phyloP scores from a whole-genome alignment of 2,113 vertebrate species.

The Panurus biarmicus region DNA sequence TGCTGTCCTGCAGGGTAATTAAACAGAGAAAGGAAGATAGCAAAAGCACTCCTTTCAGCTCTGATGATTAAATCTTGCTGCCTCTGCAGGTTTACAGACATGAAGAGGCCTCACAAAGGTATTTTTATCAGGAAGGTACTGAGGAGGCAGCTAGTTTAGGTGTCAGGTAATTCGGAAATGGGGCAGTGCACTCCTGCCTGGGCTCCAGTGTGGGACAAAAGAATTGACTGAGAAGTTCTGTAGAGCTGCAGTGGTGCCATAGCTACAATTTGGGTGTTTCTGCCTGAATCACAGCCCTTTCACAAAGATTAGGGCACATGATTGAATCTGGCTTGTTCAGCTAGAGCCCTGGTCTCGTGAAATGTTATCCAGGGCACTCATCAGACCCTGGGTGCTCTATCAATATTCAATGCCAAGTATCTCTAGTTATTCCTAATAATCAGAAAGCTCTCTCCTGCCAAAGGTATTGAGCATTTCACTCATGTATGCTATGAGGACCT shows the following conservation, averaged over 20 bases:
- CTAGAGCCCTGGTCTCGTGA: neutral
- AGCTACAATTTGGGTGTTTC: neutral
- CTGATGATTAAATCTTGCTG: neutral
- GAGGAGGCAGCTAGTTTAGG: neutral
- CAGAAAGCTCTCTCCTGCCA: neutral
- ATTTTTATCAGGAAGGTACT: neutral
- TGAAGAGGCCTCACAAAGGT: neutral
- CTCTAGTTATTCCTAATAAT: neutral
- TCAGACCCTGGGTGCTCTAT: neutral
- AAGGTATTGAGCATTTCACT: neutral
- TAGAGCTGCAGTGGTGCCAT: neutral
- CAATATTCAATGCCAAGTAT: neutral
- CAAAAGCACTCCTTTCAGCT: neutral
- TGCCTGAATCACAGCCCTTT: neutral
- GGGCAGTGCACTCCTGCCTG: neutral
- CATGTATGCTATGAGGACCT: neutral
- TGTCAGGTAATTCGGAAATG: neutral
- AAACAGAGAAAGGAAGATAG: neutral
- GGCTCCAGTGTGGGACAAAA: neutral
- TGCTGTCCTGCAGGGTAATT: neutral
- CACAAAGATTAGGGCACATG: fast-evolving
- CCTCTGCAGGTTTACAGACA: neutral
- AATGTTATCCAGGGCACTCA: neutral
- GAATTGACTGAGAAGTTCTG: neutral
- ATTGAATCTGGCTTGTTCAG: neutral